phyloP scores from a whole-genome alignment of 2,113 vertebrate genomes.

The Esox niger region DNA sequence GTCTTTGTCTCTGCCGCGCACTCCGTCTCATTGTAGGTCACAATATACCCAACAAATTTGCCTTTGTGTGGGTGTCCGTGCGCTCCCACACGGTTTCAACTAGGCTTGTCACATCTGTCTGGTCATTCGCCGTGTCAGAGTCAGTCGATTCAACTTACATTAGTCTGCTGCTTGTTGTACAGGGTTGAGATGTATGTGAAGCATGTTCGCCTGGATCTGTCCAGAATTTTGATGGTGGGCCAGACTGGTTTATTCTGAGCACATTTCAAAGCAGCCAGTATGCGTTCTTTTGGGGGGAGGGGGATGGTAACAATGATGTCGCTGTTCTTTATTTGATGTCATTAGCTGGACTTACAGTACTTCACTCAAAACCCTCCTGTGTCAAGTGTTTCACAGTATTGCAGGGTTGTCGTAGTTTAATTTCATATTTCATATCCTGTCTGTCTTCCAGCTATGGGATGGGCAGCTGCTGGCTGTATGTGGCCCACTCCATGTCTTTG shows the following conservation, averaged over 20 bases:
- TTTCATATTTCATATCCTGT: too few relatives aligned
- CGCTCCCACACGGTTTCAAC: not conserved
- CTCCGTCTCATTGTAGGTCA: not conserved
- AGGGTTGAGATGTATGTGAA: not conserved
- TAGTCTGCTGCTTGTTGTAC: not conserved
- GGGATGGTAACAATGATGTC: not conserved
- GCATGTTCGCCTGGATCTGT: not conserved
- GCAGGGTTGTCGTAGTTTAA: too few relatives aligned
- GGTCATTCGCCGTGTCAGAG: not conserved
- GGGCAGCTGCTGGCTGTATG: too few relatives aligned
- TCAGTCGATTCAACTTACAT: too few relatives aligned
- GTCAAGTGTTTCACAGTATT: too few relatives aligned
- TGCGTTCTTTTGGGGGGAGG: not conserved
- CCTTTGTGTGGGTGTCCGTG: not conserved
- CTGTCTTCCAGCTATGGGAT: too few relatives aligned
- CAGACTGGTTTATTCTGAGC: not conserved
- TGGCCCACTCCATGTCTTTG: too few relatives aligned
- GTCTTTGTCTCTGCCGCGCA: not conserved
- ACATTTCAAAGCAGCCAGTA: not conserved
- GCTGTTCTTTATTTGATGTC: not conserved
- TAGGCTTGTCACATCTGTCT: not conserved
- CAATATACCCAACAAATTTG: not conserved
- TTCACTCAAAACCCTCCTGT: too few relatives aligned
- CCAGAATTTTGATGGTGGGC: not conserved
- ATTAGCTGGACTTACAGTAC: not conserved